Base-by-base conservation (phyloP, 2,888 invertebrate species). In the Aleiodes leptofemur region DNA sequence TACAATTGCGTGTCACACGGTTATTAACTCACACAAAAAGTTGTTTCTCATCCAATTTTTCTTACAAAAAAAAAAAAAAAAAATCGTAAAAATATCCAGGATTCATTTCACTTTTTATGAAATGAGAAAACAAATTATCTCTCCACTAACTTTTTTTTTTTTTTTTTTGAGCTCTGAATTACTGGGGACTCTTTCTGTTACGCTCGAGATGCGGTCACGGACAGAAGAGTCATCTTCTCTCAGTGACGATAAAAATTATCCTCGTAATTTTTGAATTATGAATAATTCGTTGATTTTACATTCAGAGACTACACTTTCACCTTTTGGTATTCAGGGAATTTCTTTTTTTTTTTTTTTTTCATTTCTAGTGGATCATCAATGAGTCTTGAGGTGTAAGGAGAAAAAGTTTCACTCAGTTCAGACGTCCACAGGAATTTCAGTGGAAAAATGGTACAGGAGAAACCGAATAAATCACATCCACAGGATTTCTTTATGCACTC, bases 151-250 rank as follows among this genome's bases (percentile, higher is more conserved):
- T 61, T 31, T 61, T 34, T 29, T 23, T 23, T 23, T 23, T 23
- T 23, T 43, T 43, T 61, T 31, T 61, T 34, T 29, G n/a, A 48
- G 23, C 14, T 4, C 43, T 48, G 64, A 48, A 64, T 64, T 43
- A 11, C 11, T 3, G 43, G 43, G 43, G 34, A 34, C 34, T 34
- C 23, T 23, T 23, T 23, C 6, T 61, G 16, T 61, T 38, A 43
- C 23, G 64, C 23, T 64, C 48, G 48, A 64, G 64, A 48, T 64
- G 48, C 14, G 29, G 59, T 59, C 59, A 59, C 59, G 59, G 59
- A 59, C 34, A 59, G 57, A 16, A 23, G 31, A 29, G 29, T 23
- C 14, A 14, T n/a, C 13, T 50, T 14, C 14, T 51, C 14, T 51
- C 57, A 13, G 57, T 57, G 57, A 34, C 34, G 23, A 29, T 13